Evolutionary conservation across 2,113 vertebrate genomes (phyloP), one percentile per base, ranked within the genome.

Genomic region (Equus przewalskii): DNA sequence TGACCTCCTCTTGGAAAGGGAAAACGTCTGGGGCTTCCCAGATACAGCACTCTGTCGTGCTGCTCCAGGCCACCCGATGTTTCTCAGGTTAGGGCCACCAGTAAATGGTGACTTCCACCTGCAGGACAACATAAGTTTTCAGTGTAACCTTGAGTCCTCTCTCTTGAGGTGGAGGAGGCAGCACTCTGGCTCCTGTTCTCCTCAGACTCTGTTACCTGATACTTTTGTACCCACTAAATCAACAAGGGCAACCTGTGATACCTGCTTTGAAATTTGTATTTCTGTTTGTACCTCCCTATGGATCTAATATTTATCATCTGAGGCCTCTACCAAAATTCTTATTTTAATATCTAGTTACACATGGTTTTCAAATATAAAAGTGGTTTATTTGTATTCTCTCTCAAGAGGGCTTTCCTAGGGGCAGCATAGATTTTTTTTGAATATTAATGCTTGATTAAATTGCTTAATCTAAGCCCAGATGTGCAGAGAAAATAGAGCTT

Each of bases 301-400:
- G 67, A 65, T 90, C 69, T 78, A 26, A 75, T 93, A 64, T 4
- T 96, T 76, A 30, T 49, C 41, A 80, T 70, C 19, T 78, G n/a
- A 56, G 72, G 60, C 60, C 26, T 91, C 0, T 3, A 22, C 44
- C 33, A 58, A 82, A 87, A 72, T 14, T 89, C 76, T 95, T 85
- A 85, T 76, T 96, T 96, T 92, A 73, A 93, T 76, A 80, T 89
- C 16, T 8, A 41, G 24, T 91, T 82, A 89, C 41, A 85, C 7
- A 24, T 24, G 26, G 19, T 93, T 93, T 93, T 88, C 78, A 80
- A 49, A 84, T 91, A 22, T 73, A 65, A 79, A 86, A 41, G 3
- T 87, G 81, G 54, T 72, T 96, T 81, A 49, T 90, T 70, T 89
- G 28, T 72, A 26, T 91, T 96, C 85, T 81, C n/a, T 84, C 58